These are phyloP conservation scores for Rhinolophus ferrumequinum DNA, from an alignment of 2,113 vertebrate species.

Conservation along the genomic window DNA sequence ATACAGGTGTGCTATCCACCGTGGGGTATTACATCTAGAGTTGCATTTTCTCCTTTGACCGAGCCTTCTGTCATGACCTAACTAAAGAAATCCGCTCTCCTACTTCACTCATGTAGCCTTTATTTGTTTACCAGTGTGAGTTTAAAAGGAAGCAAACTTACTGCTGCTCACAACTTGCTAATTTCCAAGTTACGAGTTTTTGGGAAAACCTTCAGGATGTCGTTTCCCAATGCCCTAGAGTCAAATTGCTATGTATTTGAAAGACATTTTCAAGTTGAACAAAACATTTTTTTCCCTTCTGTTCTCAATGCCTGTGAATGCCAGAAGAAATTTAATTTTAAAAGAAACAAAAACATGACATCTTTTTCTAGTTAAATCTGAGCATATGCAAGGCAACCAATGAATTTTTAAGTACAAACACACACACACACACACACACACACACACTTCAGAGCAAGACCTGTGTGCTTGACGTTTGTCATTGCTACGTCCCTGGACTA, in stretches of 20 bases:
- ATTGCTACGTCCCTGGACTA: background rate
- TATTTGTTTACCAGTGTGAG: background rate
- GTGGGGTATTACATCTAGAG: background rate
- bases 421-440: background rate
- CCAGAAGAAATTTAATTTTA: slow-evolving; percentile 70
- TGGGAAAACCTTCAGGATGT: slow-evolving; percentile 4
- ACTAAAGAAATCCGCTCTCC: background rate
- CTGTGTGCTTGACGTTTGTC: background rate
- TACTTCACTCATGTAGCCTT: background rate
- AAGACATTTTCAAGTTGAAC: slow-evolving; percentile 63
- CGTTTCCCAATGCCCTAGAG: background rate
- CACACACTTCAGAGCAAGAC: background rate
- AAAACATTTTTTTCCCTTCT: slow-evolving; percentile 37
- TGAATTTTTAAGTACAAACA: background rate
- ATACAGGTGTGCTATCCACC: background rate
- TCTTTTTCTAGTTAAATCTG: slow-evolving; percentile 74
- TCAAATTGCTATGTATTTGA: background rate
- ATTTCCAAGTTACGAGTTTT: slow-evolving; percentile 20
- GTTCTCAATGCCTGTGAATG: slow-evolving; percentile 55
- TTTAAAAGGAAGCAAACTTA: slow-evolving; percentile 18
- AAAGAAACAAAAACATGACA: slow-evolving; percentile 58
- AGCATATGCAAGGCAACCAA: slow-evolving; percentile 37
- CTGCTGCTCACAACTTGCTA: background rate
- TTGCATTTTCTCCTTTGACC: background rate
- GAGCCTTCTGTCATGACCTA: background rate